Evolutionary conservation across 1,140 invertebrate genomes (phyloP), one percentile per base, ranked within the genome.

Genomic region (Aplysia californica): DNA sequence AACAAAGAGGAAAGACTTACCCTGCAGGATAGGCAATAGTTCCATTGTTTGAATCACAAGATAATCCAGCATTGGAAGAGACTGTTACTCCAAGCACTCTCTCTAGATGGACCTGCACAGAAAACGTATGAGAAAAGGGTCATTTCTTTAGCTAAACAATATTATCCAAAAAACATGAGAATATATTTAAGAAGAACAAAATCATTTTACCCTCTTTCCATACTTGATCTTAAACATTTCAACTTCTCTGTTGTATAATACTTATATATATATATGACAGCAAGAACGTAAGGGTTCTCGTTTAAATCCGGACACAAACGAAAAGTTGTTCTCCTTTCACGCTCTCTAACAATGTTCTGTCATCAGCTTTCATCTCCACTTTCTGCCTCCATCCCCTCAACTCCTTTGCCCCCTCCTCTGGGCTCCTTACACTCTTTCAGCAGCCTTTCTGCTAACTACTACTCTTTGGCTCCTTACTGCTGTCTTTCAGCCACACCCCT

Each of bases 11-110:
- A 35, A 76, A 5, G 23, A 93, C 94, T 95, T 90, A 98, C 96
- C 97, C 97, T 85, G 97, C 96, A 74, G 96, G 96, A 93, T 98
- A 98, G 15, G 96, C 96, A 79, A 98, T 93, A 69, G 94, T 91
- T 82, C 96, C 96, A 59, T 93, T 94, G 86, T 94, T 94, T 44
- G 94, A 93, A 88, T 97, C 95, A 90, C 94, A 95, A 90, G 95
- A 95, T 82, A 98, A 92, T 6, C 95, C 95, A 80, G 96, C 95
- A 92, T 97, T 98, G 87, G 93, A 96, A 85, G 93, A 93, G 41
- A 97, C 95, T 35, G 97, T 98, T 82, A 98, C 92, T 73, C 97
- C 97, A 80, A 98, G 91, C 69, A 98, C 96, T 82, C 94, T 93
- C 92, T 98, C 96, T 87, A 98, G 92, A 89, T 96, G 96, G 84